Conservation (phyloP, 2,113 vertebrate species). For the Nansenia antarctica region DNA sequence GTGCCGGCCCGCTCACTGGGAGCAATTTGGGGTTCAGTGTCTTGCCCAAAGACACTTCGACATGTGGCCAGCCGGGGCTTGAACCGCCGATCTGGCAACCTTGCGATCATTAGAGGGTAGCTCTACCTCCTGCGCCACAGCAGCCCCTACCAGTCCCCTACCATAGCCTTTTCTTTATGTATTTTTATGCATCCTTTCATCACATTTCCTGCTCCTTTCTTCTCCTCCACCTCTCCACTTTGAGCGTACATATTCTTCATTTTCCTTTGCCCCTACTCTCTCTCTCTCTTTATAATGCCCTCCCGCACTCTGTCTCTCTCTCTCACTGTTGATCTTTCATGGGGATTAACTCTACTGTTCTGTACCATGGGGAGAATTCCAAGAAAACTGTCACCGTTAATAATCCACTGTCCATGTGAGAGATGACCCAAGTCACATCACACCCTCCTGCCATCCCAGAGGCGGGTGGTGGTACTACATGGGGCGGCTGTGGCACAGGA, state of each 20-base stretch:
- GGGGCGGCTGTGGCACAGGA: no score
- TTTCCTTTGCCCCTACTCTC: not conserved
- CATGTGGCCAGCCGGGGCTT: no score
- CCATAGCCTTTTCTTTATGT: no score
- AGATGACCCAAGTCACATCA: conserved; percentile 22
- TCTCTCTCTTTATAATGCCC: not conserved
- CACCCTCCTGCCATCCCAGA: not conserved
- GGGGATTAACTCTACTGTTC: conserved; percentile 62
- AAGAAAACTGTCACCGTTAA: conserved; percentile 53
- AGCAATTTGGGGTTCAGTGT: no score
- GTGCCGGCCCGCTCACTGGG: no score
- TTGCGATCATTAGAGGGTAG: no score
- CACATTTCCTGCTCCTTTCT: not conserved
- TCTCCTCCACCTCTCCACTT: not conserved
- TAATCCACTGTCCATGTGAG: conserved; percentile 57
- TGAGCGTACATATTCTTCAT: not conserved
- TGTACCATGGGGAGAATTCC: conserved; percentile 52
- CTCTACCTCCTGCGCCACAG: no score
- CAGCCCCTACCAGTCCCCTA: no score
- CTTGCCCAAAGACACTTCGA: no score
- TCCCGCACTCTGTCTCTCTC: not conserved
- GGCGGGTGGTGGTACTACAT: no score
- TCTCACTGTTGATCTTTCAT: not conserved
- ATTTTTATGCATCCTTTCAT: no score
- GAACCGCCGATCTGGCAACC: no score